Base-by-base conservation (phyloP, 2,113 vertebrate genomes). In the Gulo gulo region DNA sequence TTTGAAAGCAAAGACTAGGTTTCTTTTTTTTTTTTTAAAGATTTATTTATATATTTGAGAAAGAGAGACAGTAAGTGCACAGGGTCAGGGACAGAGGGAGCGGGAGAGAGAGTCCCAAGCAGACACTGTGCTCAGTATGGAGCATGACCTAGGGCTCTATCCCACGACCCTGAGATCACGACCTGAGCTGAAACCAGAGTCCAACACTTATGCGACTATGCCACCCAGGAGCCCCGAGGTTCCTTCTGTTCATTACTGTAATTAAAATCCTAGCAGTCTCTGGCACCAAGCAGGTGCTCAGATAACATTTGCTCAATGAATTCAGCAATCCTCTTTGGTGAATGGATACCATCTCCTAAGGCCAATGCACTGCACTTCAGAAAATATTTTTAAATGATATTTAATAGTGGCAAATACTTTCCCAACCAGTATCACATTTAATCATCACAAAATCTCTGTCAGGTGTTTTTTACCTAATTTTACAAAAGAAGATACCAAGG, bases 371-470 rank as follows among this genome's bases (percentile, higher is more conserved):
- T 88, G 16, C 2, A 65, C 52, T n/a, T 87, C 57, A 88, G 3
- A 93, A 50, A 86, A 36, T 15, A 88, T 39, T 93, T 95, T 85
- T 47, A 85, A 93, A 71, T 93, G 15, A 39, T 63, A 93, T 82
- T 95, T 86, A 95, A 63, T 73, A 93, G 52, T 47, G 93, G 3
- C 18, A 83, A 93, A 78, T 91, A 7, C 57, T 90, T 93, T 91
- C 57, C 76, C 26, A 65, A 95, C 57, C 13, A 95, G 34, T 85
- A 47, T 74, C 24, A 61, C 59, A 69, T 20, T 87, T 91, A 94
- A 52, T 61, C 39, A 88, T 34, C 23, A 94, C 39, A 88, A 81
- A 94, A 88, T 71, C 71, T 76, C 74, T 86, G 15, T 52, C 50
- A 78, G 52, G 13, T 91, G 50, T 85, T 91, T 29, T 61, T 94